Evolutionary conservation across 2,888 invertebrate species (phyloP), one percentile per base, ranked within the genome.

Genomic region (Drosophila mulleri): DNA sequence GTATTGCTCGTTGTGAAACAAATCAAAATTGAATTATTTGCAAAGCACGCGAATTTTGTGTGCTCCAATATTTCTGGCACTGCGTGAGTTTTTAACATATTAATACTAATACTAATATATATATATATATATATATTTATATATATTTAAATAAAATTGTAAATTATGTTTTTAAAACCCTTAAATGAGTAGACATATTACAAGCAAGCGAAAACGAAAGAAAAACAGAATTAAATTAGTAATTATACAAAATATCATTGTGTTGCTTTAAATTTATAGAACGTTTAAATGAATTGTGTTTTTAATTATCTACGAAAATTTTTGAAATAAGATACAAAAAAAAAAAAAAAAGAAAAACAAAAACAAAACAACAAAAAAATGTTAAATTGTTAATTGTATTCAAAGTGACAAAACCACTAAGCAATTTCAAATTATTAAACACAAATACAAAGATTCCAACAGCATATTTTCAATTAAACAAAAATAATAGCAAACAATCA

Each of bases 331-430:
- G 66, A 56, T 65, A 80, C 74, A 83, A 42, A 63, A 68, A 60
- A 39, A n/a, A 60, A 56, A 58, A 11, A 1, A 3, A 29, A 70
- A 41, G 16, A 1, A 65, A 67, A n/a, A 60, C 56, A 61, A 9
- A 70, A 41, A 16, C 2, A 67, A 67, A 23, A 23, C 20, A 20
- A 29, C 42, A 57, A 57, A 20, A 32, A 57, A 57, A 42, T 32
- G 44, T 44, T 83, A 75, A 82, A 78, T 85, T 82, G 82, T 82
- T 82, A 86, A 80, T 86, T 86, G 76, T 83, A 83, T 67, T 66
- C 72, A 82, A 76, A 63, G 58, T 65, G 64, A 52, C 62, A 66
- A 74, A 67, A 83, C 71, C 71, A 74, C 66, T 23, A 75, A 74
- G 70, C 75, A 82, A 78, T 67, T 71, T 76, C 58, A 56, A 77